phyloP scores from a whole-genome alignment of 2,797 vertebrate species.

The Chaenodraco wilsoni region DNA sequence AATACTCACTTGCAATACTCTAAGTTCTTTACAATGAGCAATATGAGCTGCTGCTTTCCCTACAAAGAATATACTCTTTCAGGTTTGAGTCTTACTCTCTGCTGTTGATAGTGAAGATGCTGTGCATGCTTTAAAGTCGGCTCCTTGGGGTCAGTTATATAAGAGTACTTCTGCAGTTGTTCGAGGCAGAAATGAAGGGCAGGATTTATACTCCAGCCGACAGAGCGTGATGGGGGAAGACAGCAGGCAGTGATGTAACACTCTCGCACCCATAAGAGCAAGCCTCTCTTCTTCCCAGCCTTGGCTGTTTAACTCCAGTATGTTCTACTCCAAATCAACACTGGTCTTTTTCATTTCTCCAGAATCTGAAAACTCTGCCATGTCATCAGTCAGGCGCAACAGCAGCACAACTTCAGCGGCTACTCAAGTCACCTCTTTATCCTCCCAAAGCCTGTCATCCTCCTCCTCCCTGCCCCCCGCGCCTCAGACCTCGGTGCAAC shows the following conservation, averaged over 20 bases:
- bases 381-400: slow-evolving; percentile 46
- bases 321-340: slow-evolving; percentile 44
- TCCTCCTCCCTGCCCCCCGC: slow-evolving; percentile 50
- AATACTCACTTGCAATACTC: neutral
- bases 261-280: slow-evolving; percentile 40
- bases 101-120: slow-evolving; percentile 28
- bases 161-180: slow-evolving; percentile 67
- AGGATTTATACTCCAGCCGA: slow-evolving; percentile 91
- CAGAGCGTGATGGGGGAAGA: slow-evolving; percentile 82
- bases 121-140: slow-evolving; percentile 34
- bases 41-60: slow-evolving; percentile 4
- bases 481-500: slow-evolving; percentile 51
- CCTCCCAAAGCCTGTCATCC: slow-evolving; percentile 44
- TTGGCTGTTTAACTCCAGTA: slow-evolving; percentile 35
- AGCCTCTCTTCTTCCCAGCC: slow-evolving; percentile 45
- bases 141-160: slow-evolving; percentile 67
- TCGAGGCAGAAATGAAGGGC: slow-evolving; percentile 68
- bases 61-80: slow-evolving; percentile 14
- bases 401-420: slow-evolving; percentile 53
- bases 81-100: slow-evolving; percentile 11
- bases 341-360: slow-evolving; percentile 39
- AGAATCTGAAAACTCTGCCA: slow-evolving; percentile 70
- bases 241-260: slow-evolving; percentile 59
- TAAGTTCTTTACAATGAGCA: neutral
- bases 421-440: slow-evolving; percentile 44